Evolutionary conservation across 2,888 invertebrate genomes (phyloP), one percentile per base, ranked within the genome.

Genomic region (Drosophila paramelanica): DNA sequence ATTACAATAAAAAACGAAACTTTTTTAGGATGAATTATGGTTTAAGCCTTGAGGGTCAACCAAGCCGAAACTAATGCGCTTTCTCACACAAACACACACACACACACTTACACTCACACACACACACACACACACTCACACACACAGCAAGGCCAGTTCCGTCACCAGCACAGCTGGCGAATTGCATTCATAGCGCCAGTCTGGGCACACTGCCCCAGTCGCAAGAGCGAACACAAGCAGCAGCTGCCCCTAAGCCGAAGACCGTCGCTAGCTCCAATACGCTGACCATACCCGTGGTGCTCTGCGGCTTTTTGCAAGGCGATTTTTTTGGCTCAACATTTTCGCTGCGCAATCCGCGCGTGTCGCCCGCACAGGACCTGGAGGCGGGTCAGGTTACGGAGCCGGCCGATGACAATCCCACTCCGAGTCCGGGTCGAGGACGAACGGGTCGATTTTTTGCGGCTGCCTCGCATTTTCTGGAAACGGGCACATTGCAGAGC

Each of bases 301-400:
- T 93, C 36, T 93, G 93, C 67, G 93, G 93, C 60, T 90, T 93
- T 38, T 80, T 93, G 75, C 93, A 92, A 58, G 90, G 89, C 36
- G 91, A 91, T 31, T 81, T 91, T 25, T 80, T 92, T 58, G 84
- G 89, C 58, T 90, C 91, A 8, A 89, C 82, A 5, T 77, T 84
- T 33, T 81, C 83, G 33, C 53, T 91, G 61, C 77, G 82, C 23
- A 78, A 70, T 60, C 56, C 78, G 6, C 70, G 88, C 17, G 67
- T 85, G 5, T 53, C 72, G 20, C 77, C 88, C 57, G 13, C 73
- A 2, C 60, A 67, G 33, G 89, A 74, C 8, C 41, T 87, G 67
- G 89, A 89, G 59, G 89, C 83, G 31, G 78, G 67, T n/a, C 62
- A 23, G 25, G 64, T 58, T 4, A 4, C 13, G 14, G 31, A 69